These are phyloP conservation scores for Psophia crepitans DNA, from an alignment of 2,113 vertebrate genomes.

Conservation along the genomic window DNA sequence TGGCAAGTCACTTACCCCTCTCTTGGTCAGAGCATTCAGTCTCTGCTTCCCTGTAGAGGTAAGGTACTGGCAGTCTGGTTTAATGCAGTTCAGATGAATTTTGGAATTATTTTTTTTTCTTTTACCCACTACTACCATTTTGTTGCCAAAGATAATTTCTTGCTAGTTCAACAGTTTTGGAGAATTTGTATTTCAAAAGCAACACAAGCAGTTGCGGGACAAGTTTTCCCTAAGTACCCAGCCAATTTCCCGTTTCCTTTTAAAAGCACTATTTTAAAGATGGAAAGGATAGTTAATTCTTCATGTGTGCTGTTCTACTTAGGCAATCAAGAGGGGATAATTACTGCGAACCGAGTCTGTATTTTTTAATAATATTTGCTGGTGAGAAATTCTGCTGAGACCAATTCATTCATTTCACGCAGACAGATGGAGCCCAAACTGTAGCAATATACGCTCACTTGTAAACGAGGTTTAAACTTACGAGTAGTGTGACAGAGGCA, in stretches of 20 bases:
- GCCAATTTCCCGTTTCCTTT: neutral
- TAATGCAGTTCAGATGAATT: neutral
- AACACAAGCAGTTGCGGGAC: neutral
- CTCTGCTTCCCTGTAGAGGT: neutral
- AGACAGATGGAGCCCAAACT: neutral
- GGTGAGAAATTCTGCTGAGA: neutral
- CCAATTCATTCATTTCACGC: neutral
- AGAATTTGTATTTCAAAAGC: neutral
- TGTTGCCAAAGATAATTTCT: neutral
- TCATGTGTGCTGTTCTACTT: neutral
- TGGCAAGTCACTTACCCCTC: neutral
- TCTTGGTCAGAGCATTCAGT: neutral
- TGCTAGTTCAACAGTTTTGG: neutral
- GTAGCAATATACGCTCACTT: neutral
- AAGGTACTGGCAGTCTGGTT: neutral
- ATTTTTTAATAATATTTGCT: neutral
- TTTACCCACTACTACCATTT: neutral
- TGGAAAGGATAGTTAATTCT: neutral
- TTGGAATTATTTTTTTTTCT: neutral
- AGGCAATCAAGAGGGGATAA: neutral
- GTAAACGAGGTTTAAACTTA: neutral
- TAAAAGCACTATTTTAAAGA: neutral
- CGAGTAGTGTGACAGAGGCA: neutral
- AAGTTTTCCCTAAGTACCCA: neutral
- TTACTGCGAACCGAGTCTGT: neutral